Conservation (phyloP, 2,797 vertebrate species). For the Anguilla obscura region DNA sequence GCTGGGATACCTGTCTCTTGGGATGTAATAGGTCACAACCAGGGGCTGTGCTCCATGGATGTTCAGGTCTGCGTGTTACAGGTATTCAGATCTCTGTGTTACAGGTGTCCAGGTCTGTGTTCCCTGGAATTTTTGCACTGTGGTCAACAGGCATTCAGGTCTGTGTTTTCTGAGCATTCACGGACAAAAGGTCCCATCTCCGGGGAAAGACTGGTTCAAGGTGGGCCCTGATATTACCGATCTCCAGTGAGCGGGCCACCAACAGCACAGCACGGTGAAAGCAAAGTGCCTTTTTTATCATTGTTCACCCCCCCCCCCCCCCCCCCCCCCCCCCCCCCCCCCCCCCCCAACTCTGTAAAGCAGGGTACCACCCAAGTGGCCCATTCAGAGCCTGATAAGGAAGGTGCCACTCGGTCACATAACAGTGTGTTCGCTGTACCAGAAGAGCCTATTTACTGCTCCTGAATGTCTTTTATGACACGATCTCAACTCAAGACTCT, state of each 20-base stretch:
- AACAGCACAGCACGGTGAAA: conserved; percentile 60
- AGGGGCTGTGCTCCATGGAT: not conserved
- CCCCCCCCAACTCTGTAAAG: conserved; percentile 57
- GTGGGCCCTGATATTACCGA: conserved; percentile 50
- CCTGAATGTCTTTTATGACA: conserved; percentile 80
- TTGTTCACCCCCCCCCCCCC: conserved; percentile 54
- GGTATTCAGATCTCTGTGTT: not conserved
- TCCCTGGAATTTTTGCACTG: too few species aligned
- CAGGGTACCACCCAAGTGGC: conserved; percentile 80
- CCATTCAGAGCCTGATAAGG: conserved; percentile 76
- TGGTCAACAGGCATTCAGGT: not conserved
- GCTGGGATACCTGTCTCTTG: not conserved
- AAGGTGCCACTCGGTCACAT: conserved; percentile 81
- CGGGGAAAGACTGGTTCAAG: conserved; percentile 36
- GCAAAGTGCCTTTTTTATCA: conserved; percentile 75
- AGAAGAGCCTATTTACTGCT: conserved; percentile 81
- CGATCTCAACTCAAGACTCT: conserved; percentile 77
- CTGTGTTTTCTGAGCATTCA: not conserved
- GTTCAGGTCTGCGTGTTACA: not conserved
- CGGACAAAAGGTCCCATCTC: conserved; percentile 36
- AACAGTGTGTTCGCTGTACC: conserved; percentile 83
- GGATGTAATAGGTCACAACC: not conserved
- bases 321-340: too few species aligned
- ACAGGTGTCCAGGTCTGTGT: too few species aligned
- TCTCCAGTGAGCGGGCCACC: conserved; percentile 56